Conservation (phyloP, 1,140 invertebrate genomes). For the Arctopsyche grandis region DNA sequence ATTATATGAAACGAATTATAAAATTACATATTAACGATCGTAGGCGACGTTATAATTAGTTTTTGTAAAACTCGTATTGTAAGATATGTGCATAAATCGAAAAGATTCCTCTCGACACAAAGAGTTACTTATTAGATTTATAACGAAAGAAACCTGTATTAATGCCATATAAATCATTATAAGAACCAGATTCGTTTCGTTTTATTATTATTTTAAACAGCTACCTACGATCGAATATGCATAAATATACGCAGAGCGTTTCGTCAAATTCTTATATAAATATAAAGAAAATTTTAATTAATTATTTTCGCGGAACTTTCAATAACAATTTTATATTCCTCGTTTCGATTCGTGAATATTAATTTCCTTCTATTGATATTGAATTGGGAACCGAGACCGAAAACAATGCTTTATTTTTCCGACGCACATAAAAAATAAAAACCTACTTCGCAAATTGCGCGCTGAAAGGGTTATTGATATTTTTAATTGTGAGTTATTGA, state of each 20-base stretch:
- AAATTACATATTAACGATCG: constrained; percentile 29
- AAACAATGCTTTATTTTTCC: constrained; percentile 22
- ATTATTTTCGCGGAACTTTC: constrained; percentile 23
- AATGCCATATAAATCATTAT: constrained; percentile 4
- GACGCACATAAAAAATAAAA: constrained; percentile 10
- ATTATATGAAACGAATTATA: constrained; percentile 25
- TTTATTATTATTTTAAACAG: background rate
- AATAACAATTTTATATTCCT: constrained; percentile 16
- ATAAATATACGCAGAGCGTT: background rate
- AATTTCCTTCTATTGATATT: constrained; percentile 23
- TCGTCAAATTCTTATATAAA: constrained; percentile 1
- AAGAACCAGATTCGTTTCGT: constrained; percentile 11
- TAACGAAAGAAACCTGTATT: constrained; percentile 6
- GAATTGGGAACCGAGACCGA: background rate
- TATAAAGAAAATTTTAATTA: constrained; percentile 9
- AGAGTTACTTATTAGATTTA: constrained; percentile 21
- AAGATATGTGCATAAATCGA: constrained; percentile 30
- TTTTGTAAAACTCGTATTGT: background rate
- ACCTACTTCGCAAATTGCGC: constrained; percentile 10
- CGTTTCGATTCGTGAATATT: constrained; percentile 22
- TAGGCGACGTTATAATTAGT: constrained; percentile 22
- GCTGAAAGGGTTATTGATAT: constrained; percentile 22
- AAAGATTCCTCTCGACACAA: background rate
- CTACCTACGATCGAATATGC: background rate
- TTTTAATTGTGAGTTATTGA: constrained; percentile 25